These are phyloP conservation scores for Pharmacophagus antenor DNA, from an alignment of 2,888 invertebrate genomes.

Conservation along the genomic window DNA sequence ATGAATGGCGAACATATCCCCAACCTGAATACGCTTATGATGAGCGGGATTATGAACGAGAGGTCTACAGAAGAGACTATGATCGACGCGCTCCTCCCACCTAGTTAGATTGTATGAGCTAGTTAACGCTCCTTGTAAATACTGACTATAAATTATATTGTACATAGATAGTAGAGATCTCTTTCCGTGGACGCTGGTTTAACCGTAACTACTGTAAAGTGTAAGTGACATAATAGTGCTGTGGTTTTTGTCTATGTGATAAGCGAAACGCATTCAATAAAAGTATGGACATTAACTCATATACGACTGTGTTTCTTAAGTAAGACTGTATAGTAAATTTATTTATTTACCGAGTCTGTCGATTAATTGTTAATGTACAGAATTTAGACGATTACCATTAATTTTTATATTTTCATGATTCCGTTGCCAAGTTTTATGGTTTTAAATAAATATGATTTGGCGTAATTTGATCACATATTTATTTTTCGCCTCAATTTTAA, in stretches of 20 bases:
- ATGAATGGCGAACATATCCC: conserved; percentile 75
- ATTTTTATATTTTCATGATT: conserved; percentile 70
- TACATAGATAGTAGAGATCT: conserved; percentile 64
- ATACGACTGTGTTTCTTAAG: conserved; percentile 66
- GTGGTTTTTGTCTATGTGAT: conserved; percentile 78
- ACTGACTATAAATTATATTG: conserved; percentile 55
- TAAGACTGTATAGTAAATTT: conserved; percentile 77
- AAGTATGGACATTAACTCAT: conserved; percentile 51
- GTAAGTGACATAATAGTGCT: conserved; percentile 79
- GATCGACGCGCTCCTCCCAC: conserved; percentile 84
- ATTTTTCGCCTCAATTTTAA: conserved; percentile 58
- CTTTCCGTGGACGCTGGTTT: conserved; percentile 59
- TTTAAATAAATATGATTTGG: conserved; percentile 52
- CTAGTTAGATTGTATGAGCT: conserved; percentile 41
- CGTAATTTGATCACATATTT: conserved; percentile 63
- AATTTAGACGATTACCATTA: conserved; percentile 63
- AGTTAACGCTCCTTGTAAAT: conserved; percentile 55
- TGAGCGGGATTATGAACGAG: conserved; percentile 78
- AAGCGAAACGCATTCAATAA: conserved; percentile 67
- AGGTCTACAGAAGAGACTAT: conserved; percentile 83
- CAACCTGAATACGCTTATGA: conserved; percentile 76
- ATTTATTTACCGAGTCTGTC: conserved; percentile 73
- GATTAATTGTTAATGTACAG: conserved; percentile 72
- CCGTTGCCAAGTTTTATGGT: conserved; percentile 59
- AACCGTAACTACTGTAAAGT: conserved; percentile 62